A percentile compares a stretch with the other conserved stretches of the same genome.
Conservation (phyloP, 2,113 vertebrate species). For the Fregata magnificens region DNA sequence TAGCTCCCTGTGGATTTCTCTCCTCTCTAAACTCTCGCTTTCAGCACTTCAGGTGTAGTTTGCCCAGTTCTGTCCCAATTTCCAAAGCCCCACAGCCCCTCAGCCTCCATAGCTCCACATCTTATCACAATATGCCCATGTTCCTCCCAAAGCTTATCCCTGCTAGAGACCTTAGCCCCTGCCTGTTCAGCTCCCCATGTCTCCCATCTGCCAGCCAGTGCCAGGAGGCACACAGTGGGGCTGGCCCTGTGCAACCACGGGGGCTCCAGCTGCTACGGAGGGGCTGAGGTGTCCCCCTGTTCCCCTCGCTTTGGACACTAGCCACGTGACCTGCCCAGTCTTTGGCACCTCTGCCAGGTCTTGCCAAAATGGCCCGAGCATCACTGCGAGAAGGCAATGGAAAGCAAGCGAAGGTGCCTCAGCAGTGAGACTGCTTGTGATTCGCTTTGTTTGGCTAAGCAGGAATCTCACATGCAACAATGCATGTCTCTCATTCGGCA, state of each 20-base stretch:
- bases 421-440: background rate
- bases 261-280: accelerated
- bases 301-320: accelerated
- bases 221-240: background rate
- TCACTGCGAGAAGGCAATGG: background rate
- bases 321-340: background rate
- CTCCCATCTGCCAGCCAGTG: background rate
- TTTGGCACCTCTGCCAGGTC: background rate
- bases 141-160: background rate
- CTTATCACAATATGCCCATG: background rate
- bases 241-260: accelerated
- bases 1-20: background rate
- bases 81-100: background rate
- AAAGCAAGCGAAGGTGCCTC: background rate
- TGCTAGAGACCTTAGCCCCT: background rate
- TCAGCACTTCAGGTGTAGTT: background rate
- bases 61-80: background rate
- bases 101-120: background rate
- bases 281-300: background rate
- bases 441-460: accelerated
- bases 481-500: background rate
- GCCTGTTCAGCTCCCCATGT: accelerated
- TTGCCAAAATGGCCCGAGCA: background rate
- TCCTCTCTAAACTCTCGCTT: background rate
- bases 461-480: accelerated